Base-by-base conservation (phyloP, 2,797 vertebrate genomes). In the Diplodus sargus region DNA sequence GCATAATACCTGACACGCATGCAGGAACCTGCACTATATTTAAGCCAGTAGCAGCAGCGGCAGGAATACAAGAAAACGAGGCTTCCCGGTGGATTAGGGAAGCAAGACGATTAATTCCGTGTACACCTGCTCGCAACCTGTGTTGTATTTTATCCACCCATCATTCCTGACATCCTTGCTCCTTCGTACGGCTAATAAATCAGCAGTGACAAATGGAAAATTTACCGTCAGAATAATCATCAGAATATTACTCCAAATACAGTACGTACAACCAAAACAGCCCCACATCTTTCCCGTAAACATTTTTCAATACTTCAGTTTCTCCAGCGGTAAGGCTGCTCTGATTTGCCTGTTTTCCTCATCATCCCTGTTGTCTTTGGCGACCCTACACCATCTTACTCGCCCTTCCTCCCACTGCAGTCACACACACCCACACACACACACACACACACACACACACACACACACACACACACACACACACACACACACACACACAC, bases 1-100 rank as follows among this genome's bases (percentile, higher is more conserved):
- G 74, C 84, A 69, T 64, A 57, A 72, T 64, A 85, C 69, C 85
- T 83, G 90, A 89, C 87, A 90, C 76, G 89, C 88, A 34, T 77
- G 78, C 52, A 80, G 78, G 58, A 89, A 74, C 61, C 60, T n/a
- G 53, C 17, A 23, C 68, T 75, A 82, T 59, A 74, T 85, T 84
- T 80, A 74, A 79, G 45, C 58, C 64, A 22, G 59, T 74, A 75
- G 79, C 77, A 74, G 68, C 18, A 59, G 43, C 61, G 69, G 79
- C n/a, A 84, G 23, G 75, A 81, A 69, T 16, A 48, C 45, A 49
- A 12, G 22, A 61, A 82, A 76, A 82, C 42, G 56, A 60, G 51
- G 39, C 60, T 78, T 83, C 70, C 79, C 74, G 71, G 11, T 85
- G 69, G 81, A 74, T 87, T 87, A 81, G 80, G 25, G 58, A 73